Conservation (phyloP, 2,888 invertebrate genomes). For the Resseliella maxima region DNA sequence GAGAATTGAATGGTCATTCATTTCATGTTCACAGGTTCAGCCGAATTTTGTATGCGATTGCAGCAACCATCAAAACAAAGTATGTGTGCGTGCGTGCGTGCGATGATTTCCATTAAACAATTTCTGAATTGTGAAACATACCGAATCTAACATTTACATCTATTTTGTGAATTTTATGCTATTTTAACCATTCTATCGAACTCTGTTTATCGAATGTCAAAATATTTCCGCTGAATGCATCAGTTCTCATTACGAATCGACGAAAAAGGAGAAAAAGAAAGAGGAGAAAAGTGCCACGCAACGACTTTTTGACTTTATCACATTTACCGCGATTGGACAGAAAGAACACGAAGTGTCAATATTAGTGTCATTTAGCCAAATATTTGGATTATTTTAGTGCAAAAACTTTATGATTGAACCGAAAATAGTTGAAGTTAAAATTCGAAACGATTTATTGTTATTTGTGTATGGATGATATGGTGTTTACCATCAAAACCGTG, state of each 20-base stretch:
- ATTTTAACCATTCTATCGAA: not conserved
- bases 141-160: constrained; percentile 16
- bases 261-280: not conserved
- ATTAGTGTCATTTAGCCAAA: constrained; percentile 16
- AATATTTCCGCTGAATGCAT: not conserved
- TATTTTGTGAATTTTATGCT: constrained; percentile 21
- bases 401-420: constrained; percentile 6
- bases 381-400: not conserved
- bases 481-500: not conserved
- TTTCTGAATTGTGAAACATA: no score
- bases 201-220: not conserved
- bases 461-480: not conserved
- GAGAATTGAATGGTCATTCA: constrained; percentile 49
- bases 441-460: not conserved
- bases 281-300: not conserved
- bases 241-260: no score
- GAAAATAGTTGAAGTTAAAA: not conserved
- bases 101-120: not conserved
- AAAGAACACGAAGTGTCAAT: constrained; percentile 42
- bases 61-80: not conserved
- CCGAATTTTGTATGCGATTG: not conserved
- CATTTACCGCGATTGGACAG: not conserved
- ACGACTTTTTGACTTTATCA: not conserved
- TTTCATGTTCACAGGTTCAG: constrained; percentile 54
- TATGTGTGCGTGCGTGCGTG: not conserved